Percentiles rank a stretch among this genome's conserved stretches.
phyloP scores from a whole-genome alignment of 2,113 vertebrate species.

The Dicerorhinus sumatrensis region DNA sequence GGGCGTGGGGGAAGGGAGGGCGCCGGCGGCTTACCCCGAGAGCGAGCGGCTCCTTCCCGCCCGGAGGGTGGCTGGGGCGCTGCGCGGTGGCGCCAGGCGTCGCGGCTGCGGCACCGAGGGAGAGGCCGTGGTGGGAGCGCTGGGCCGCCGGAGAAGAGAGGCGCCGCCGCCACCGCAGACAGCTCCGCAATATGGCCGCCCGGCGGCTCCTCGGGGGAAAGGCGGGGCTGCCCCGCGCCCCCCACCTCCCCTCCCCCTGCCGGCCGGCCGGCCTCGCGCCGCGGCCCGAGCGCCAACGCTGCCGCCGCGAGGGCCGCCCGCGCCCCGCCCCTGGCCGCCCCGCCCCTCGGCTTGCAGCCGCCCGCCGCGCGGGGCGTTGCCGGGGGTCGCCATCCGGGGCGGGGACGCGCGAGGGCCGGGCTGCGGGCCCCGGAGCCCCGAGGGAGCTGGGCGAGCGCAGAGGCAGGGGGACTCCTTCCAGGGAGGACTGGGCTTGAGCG shows the following conservation, averaged over 20 bases:
- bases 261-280: slow-evolving; percentile 59
- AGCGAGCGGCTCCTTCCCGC: slow-evolving; percentile 21
- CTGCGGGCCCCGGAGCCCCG: rapidly evolving
- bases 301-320: background rate
- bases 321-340: background rate
- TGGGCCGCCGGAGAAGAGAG: slow-evolving; percentile 51
- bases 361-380: background rate
- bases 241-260: slow-evolving; percentile 71
- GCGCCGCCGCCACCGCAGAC: slow-evolving; percentile 78
- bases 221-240: slow-evolving; percentile 75
- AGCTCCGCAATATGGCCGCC: slow-evolving; percentile 88
- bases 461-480: background rate
- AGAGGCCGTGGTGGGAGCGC: background rate
- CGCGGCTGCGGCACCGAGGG: background rate
- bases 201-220: background rate
- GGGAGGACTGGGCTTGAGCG: background rate
- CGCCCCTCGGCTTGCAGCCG: background rate
- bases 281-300: slow-evolving; percentile 41
- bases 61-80: slow-evolving; percentile 5
- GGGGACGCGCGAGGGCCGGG: background rate
- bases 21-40: slow-evolving; percentile 41
- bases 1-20: background rate
- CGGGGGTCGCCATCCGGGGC: background rate
- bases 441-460: background rate
- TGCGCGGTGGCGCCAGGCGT: background rate